Percentiles rank a stretch among this genome's conserved stretches.
phyloP scores from a whole-genome alignment of 2,113 vertebrate species.

The Alligator mississippiensis region DNA sequence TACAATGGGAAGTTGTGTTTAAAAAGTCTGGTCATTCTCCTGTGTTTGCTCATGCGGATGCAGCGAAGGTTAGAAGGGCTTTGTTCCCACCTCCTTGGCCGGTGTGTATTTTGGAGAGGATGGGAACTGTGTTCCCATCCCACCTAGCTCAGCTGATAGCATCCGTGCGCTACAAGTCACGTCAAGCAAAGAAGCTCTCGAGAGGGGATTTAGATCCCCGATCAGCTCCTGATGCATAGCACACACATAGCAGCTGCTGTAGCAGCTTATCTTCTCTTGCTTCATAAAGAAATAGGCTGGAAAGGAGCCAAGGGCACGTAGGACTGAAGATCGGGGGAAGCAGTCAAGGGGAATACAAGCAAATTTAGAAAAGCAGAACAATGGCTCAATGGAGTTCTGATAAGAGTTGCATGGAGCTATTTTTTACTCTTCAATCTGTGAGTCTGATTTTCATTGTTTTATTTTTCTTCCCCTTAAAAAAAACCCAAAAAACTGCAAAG shows the following conservation, averaged over 20 bases:
- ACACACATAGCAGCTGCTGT: constrained; percentile 24
- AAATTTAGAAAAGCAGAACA: constrained; percentile 71
- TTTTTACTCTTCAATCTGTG: not conserved
- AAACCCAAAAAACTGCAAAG: not conserved
- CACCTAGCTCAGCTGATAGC: rapidly evolving
- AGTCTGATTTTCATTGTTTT: not conserved
- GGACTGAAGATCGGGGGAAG: constrained; percentile 46
- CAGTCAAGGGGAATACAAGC: constrained; percentile 67
- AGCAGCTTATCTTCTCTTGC: constrained; percentile 36
- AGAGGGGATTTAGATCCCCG: not conserved
- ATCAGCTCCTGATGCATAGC: not conserved
- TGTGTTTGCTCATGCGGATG: constrained; percentile 37
- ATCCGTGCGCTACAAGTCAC: not conserved
- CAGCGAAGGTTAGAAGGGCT: not conserved
- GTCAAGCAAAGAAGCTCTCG: not conserved
- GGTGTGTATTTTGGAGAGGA: not conserved
- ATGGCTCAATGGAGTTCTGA: constrained; percentile 51
- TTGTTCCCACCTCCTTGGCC: not conserved
- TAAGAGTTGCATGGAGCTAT: constrained; percentile 32
- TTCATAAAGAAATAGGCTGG: constrained; percentile 36
- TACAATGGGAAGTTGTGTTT: not conserved
- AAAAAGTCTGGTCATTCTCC: not conserved
- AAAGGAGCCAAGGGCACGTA: constrained; percentile 67
- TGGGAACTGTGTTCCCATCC: not conserved
- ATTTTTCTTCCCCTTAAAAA: not conserved